Base-by-base conservation (phyloP, 2,888 invertebrate species). In the Ellobium chinense region DNA sequence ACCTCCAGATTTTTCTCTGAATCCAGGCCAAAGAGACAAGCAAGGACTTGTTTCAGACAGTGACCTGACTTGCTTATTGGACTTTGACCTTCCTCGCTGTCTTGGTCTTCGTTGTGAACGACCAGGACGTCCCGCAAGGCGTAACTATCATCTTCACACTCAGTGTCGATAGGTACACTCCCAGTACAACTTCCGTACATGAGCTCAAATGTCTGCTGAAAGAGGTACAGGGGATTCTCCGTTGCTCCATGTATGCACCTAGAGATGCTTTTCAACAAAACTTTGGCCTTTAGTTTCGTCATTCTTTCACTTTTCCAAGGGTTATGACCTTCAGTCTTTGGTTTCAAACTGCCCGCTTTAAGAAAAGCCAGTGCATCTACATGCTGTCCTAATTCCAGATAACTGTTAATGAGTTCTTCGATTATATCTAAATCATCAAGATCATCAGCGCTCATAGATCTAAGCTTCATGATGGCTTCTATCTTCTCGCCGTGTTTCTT, bases 321-420 rank as follows among this genome's bases (percentile, higher is more conserved):
- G 0, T 37, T 9, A 0, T 34, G 58, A 37, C 34, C 72, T 58
- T 27, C 9, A 1, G 58, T 36, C 0, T 1, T n/a, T 12, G 2
- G 34, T 1, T 34, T 12, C 9, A 72, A 7, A 14, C 37, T 27
- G 7, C 62, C 21, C 63, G 63, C 21, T 14, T 39, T 63, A 31
- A 29, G 31, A 24, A 74, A 63, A n/a, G 74, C 63, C 4, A 74
- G 62, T 0, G 76, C 76, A 21, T 62, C 27, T n/a, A 54, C 76
- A 36, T 29, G 54, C n/a, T 76, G 46, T 24, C 18, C 54, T 9
- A 66, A 27, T 5, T 39, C 27, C 0, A 76, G 27, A 24, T 56
- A 76, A 24, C 76, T 76, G 3, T 18, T 36, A 1, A 76, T n/a
- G 5, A 27, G 27, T 21, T 18, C 34, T 18, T 18, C n/a, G 31